Evolutionary conservation across 2,797 vertebrate species (phyloP), one percentile per base, ranked within the genome.

Genomic region (Kryptolebias ocellatus): DNA sequence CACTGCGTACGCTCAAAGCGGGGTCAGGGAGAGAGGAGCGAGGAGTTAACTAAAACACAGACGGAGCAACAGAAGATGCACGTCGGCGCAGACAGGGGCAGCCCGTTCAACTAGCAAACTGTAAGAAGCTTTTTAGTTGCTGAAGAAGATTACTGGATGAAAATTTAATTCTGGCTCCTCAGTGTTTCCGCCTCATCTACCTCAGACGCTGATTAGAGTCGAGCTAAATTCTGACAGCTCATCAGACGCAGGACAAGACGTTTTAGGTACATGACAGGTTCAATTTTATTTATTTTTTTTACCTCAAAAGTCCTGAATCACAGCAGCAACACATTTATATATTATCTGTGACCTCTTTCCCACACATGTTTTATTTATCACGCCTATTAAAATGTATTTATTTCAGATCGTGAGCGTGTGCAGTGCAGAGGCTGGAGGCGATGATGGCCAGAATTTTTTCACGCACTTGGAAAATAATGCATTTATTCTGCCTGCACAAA

Each of bases 91-190:
- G 79, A 70, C 20, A 31, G 68, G 83, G 63, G 60, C 50, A 55
- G 50, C 59, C 42, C 7, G 62, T 53, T 39, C 65, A 28, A 65
- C 55, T 64, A 42, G 71, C 74, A 76, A 70, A 31, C 62, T 70
- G 3, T 77, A 80, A 84, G 64, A 54, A 76, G 82, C 67, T 75
- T 87, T 74, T 79, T 77, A 52, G 6, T 66, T 67, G 42, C 37
- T 20, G 54, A n/a, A 53, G 29, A 57, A 76, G 84, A 85, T 87
- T 83, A 83, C 69, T 58, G 34, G 58, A 64, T 16, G 45, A 53
- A 73, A 60, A 66, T 85, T 44, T 69, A 77, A 79, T 79, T 83
- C 72, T 69, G 56, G 20, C 34, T 47, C 49, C 73, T 65, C 44
- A 14, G 66, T 62, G 59, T 53, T 79, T 76, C 5, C 73, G 62